These are phyloP conservation scores for Menidia beryllina DNA, from an alignment of 2,113 vertebrate genomes.

Conservation along the genomic window DNA sequence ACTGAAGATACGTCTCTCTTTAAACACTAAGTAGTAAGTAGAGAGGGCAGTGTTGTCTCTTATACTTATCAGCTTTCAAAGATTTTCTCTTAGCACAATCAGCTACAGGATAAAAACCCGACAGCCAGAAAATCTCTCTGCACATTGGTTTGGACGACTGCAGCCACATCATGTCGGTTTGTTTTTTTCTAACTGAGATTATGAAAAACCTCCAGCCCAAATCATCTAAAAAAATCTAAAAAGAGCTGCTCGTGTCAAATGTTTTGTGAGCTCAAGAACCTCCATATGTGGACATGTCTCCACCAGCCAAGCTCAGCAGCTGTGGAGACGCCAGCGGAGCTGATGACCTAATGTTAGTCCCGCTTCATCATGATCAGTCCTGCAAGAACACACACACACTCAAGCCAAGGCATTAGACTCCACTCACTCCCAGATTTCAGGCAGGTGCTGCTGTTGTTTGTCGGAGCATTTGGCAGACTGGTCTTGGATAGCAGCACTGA, in stretches of 20 bases:
- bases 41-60: background rate
- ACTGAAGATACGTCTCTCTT: no score
- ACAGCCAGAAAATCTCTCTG: background rate
- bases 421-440: constrained; percentile 65
- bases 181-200: background rate
- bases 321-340: constrained; percentile 66
- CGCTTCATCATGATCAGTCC: constrained; percentile 75
- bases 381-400: constrained; percentile 58
- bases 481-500: constrained; percentile 58
- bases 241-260: constrained; percentile 41
- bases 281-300: constrained; percentile 78
- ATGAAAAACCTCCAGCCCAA: background rate
- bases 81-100: background rate
- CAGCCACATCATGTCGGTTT: background rate
- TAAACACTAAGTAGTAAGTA: no score
- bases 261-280: constrained; percentile 61
- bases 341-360: constrained; percentile 76
- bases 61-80: background rate
- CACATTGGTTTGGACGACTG: background rate
- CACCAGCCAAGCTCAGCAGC: constrained; percentile 69
- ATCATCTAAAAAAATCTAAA: constrained; percentile 18
- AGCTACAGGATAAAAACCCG: background rate
- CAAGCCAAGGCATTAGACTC: constrained; percentile 69
- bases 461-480: constrained; percentile 59
- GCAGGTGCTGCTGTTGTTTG: constrained; percentile 79